These are phyloP conservation scores for Dromococcyx pavoninus DNA, from an alignment of 2,797 vertebrate genomes.

Conservation along the genomic window DNA sequence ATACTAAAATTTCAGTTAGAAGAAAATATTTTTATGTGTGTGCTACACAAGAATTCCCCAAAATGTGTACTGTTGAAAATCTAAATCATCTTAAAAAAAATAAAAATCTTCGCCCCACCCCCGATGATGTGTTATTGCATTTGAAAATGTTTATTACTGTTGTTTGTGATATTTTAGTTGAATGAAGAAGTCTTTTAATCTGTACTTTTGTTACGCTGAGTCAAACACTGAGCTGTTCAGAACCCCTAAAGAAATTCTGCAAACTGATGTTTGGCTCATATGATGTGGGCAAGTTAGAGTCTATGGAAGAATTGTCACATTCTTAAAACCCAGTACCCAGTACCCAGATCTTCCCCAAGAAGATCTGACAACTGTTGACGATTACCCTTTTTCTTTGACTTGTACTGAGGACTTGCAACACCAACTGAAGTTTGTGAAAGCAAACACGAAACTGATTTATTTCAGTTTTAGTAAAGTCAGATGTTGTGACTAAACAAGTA, in stretches of 20 bases:
- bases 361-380: neutral
- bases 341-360: neutral
- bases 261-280: neutral
- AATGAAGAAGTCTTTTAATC: neutral
- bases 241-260: neutral
- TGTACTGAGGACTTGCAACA: neutral
- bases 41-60: neutral
- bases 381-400: neutral
- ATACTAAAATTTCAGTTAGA: neutral
- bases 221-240: neutral
- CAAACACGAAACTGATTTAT: constrained; percentile 31
- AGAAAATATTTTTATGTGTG: neutral
- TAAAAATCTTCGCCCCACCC: neutral
- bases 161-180: neutral
- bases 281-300: neutral
- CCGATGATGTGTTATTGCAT: neutral
- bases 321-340: neutral
- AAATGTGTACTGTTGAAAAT: neutral
- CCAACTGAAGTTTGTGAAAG: neutral
- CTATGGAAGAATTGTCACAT: neutral
- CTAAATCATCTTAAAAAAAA: neutral
- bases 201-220: neutral
- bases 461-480: neutral
- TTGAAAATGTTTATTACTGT: neutral
- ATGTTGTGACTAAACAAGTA: neutral